Conservation (phyloP, 2,888 invertebrate species). For the Eudemis profundana region DNA sequence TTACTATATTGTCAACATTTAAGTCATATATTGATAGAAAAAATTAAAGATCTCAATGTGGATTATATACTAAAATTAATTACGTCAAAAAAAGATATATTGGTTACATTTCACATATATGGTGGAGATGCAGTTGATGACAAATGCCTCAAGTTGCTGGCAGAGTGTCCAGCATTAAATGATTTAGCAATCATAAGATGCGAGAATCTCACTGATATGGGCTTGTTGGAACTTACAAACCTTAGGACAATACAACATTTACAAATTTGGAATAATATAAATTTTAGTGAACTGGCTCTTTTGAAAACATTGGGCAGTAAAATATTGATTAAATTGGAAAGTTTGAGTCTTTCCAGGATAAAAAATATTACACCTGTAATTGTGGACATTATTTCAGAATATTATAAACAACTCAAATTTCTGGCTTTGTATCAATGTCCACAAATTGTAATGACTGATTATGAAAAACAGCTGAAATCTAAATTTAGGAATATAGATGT, state of each 20-base stretch:
- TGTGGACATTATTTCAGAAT: conserved; percentile 74
- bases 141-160: conserved; percentile 63
- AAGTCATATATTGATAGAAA: conserved; percentile 73
- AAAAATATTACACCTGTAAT: conserved; percentile 70
- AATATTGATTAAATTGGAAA: conserved; percentile 63
- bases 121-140: conserved; percentile 74
- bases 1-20: conserved; percentile 69
- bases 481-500: conserved; percentile 79
- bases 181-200: conserved; percentile 76
- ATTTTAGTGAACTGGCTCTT: conserved; percentile 69
- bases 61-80: conserved; percentile 69
- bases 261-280: conserved; percentile 77
- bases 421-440: conserved; percentile 78
- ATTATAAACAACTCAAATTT: conserved; percentile 74
- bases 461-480: conserved; percentile 73
- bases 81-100: conserved; percentile 60
- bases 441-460: conserved; percentile 70
- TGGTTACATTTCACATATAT: conserved; percentile 71
- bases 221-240: conserved; percentile 62
- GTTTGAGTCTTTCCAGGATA: conserved; percentile 76
- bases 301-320: conserved; percentile 65
- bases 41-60: conserved; percentile 68
- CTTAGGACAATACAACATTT: conserved; percentile 65
- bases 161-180: conserved; percentile 65
- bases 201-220: conserved; percentile 72